Evolutionary conservation across 2,888 invertebrate genomes (phyloP), one percentile per base, ranked within the genome.

Genomic region (Nomada lathburiana): DNA sequence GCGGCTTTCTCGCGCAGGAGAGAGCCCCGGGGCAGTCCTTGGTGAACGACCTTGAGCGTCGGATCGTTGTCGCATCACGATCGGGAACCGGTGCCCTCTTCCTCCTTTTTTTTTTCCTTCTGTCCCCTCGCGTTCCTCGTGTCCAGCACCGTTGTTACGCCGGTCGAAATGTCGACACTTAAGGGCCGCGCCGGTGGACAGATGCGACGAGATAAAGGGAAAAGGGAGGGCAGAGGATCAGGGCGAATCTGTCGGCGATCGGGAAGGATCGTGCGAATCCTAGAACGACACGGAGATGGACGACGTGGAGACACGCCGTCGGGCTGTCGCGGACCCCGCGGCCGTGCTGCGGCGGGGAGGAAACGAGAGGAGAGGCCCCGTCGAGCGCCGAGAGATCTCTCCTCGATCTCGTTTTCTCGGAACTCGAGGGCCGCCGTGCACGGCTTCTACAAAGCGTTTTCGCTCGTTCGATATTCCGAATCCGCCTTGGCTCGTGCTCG

Each of bases 401-500:
- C 62, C 71, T 71, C 89, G 88, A 91, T 91, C 90, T 91, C 90
- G 88, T 90, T 90, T 91, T 91, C 91, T 90, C 74, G 89, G 91
- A 91, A 91, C 85, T 68, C 76, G 78, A 63, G 78, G 81, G 69
- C 79, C 82, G 64, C 74, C 74, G 75, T 63, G 83, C 87, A 87
- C 90, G 90, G 90, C 85, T 88, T 79, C 90, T 88, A 91, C 91
- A 91, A 91, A 92, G 91, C 86, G 87, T 85, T 89, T 87, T 88
- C 83, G 87, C 89, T 91, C 91, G 87, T 89, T 91, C 90, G 91
- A 91, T 90, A 91, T 91, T 90, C 90, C 86, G 90, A 90, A 89
- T 88, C 88, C 85, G 79, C 81, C 85, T 86, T 80, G 85, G 76
- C 74, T 83, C 82, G 76, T 80, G 82, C 86, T 88, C 86, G 83